phyloP scores from a whole-genome alignment of 2,797 vertebrate species.

The Aplochiton taeniatus region DNA sequence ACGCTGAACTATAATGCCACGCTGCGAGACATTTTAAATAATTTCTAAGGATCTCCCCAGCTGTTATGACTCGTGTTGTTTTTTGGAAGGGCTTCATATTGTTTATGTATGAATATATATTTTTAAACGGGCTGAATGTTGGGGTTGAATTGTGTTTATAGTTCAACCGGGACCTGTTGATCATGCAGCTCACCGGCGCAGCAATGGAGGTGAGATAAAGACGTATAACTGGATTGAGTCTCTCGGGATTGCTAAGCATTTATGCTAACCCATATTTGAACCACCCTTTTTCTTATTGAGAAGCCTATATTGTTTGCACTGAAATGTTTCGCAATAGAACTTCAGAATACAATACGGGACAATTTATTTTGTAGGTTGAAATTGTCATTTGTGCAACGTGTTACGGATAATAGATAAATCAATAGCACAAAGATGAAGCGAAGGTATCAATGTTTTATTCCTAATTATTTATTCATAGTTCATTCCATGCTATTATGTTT shows the following conservation, averaged over 20 bases:
- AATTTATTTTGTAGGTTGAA: no score
- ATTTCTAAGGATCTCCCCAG: slow-evolving; percentile 35
- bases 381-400: no score
- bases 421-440: no score
- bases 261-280: no score
- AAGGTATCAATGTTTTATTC: no score
- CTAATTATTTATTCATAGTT: no score
- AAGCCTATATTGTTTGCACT: no score
- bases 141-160: slow-evolving; percentile 24
- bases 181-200: slow-evolving; percentile 41
- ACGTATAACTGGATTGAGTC: slow-evolving; percentile 17
- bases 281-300: no score
- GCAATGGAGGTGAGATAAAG: slow-evolving; percentile 62
- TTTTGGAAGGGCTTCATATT: slow-evolving; percentile 16
- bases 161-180: slow-evolving; percentile 69
- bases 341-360: no score
- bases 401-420: no score
- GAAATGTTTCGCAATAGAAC: no score
- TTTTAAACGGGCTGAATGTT: slow-evolving; percentile 17
- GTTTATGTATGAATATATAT: slow-evolving; percentile 2
- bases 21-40: slow-evolving; percentile 25
- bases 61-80: slow-evolving; percentile 18
- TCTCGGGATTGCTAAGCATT: not conserved
- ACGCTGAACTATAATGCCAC: not conserved
- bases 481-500: no score